Evolutionary conservation across 2,113 vertebrate species (phyloP).

Genomic region (Ranitomeya variabilis): DNA sequence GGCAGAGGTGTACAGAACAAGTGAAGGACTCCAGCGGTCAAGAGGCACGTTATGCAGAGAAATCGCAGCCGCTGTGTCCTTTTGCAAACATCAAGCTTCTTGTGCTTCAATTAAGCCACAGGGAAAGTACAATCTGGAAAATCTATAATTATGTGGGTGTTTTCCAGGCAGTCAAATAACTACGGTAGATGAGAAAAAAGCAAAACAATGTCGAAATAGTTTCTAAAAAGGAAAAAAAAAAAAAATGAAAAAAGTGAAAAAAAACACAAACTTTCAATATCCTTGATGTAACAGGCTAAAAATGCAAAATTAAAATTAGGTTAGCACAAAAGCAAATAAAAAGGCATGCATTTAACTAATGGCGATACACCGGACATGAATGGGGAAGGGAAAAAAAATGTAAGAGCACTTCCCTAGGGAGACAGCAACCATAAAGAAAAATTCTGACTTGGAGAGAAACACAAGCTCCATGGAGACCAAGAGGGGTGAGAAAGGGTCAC

Average conservation of each 20-base stretch:
- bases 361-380: not conserved
- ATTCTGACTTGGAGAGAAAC: conserved; percentile 57
- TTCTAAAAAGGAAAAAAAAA: conserved; percentile 11
- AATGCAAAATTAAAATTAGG: not conserved
- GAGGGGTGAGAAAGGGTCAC: conserved; percentile 69
- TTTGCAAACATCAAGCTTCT: conserved; percentile 19
- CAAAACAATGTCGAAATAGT: conserved; percentile 37
- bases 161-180: conserved; percentile 28
- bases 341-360: not conserved
- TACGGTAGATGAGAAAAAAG: conserved; percentile 27
- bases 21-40: conserved; percentile 36
- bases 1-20: conserved; percentile 19
- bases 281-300: not conserved
- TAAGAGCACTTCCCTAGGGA: conserved; percentile 56
- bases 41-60: not conserved
- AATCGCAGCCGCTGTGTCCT: conserved; percentile 14
- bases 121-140: conserved; percentile 39
- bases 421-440: conserved; percentile 56
- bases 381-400: conserved; percentile 48
- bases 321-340: not conserved
- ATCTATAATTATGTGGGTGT: conserved; percentile 51
- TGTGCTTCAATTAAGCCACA: conserved; percentile 51
- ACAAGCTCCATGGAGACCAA: conserved; percentile 70
- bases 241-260: not conserved
- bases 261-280: not conserved